Evolutionary conservation across 2,797 vertebrate species (phyloP).

Genomic region (Hafferia zeledoni): DNA sequence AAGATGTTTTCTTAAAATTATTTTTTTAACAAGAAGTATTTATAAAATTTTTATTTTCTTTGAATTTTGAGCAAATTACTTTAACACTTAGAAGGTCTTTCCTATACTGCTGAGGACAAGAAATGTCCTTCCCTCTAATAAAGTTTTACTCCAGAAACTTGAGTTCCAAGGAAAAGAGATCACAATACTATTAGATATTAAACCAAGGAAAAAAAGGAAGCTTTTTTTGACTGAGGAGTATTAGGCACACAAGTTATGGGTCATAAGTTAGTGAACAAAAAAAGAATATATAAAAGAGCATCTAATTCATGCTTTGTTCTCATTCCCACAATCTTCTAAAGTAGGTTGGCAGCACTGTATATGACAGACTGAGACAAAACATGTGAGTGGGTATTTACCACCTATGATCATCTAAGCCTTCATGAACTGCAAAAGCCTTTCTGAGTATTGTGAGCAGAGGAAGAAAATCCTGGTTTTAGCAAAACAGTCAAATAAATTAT

Average conservation of each 20-base stretch:
- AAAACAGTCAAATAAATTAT: conserved; percentile 35
- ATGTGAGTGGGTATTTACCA: neutral
- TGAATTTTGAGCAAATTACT: neutral
- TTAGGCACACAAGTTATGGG: neutral
- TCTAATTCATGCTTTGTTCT: neutral
- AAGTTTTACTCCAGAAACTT: conserved; percentile 1
- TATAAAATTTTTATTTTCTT: neutral
- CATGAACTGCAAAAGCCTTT: neutral
- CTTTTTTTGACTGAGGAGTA: neutral
- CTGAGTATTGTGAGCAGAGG: neutral
- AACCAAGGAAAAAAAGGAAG: neutral
- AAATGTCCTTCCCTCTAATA: neutral
- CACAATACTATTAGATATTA: neutral
- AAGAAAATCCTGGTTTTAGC: neutral
- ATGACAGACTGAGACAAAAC: neutral
- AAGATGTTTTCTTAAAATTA: neutral
- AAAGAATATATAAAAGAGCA: neutral
- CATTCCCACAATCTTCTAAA: neutral
- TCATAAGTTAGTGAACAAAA: neutral
- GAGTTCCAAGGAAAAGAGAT: neutral
- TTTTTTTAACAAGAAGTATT: neutral
- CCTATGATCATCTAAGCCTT: neutral
- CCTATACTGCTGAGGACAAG: neutral
- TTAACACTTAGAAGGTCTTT: neutral
- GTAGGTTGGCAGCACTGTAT: neutral